A percentile compares a stretch with the other conserved stretches of the same genome.
phyloP scores from a whole-genome alignment of 2,797 vertebrate genomes.

The Gambusia yucatana region DNA sequence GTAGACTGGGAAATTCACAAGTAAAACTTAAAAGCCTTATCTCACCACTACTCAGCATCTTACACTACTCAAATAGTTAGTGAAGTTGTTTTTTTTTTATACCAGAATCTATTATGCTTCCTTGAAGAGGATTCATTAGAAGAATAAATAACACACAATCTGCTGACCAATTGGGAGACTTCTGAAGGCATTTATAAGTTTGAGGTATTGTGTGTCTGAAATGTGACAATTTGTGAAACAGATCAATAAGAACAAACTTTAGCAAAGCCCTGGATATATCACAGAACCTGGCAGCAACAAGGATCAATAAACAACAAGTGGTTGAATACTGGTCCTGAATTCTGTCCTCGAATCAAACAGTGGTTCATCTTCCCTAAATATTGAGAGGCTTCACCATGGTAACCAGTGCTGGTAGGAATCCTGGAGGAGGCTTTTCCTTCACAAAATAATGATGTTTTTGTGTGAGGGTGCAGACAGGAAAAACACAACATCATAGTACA shows the following conservation, averaged over 20 bases:
- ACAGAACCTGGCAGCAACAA: conserved; percentile 40
- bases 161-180: not conserved
- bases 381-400: conserved; percentile 69
- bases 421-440: conserved; percentile 8
- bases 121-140: not conserved
- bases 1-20: not conserved
- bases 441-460: conserved; percentile 11
- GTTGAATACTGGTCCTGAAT: conserved; percentile 40
- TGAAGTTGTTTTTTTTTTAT: not conserved
- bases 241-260: not conserved
- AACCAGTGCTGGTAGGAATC: conserved; percentile 47
- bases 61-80: not conserved
- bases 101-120: not conserved
- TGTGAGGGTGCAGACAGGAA: not conserved
- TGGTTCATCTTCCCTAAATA: conserved; percentile 46
- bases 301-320: conserved; percentile 59
- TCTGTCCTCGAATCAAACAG: conserved; percentile 63
- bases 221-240: not conserved
- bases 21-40: too few species aligned
- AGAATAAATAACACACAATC: not conserved
- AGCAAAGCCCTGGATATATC: not conserved
- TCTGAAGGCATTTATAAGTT: not conserved
- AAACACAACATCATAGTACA: conserved; percentile 33
- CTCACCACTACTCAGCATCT: too few species aligned
- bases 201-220: not conserved